These are phyloP conservation scores for Petaurus breviceps DNA, from an alignment of 2,113 vertebrate species.

Conservation along the genomic window DNA sequence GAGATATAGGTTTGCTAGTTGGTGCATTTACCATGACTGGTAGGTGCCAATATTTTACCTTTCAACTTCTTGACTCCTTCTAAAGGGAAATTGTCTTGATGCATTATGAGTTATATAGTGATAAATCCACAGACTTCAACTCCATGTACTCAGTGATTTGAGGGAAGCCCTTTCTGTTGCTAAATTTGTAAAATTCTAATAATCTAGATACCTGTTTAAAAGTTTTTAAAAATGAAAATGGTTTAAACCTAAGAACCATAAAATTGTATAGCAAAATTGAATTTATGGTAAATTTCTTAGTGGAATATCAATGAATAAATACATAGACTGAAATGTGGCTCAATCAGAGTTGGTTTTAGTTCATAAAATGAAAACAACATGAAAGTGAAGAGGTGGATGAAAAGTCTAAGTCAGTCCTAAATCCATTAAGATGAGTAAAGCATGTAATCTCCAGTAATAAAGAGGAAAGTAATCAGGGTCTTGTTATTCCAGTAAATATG, in stretches of 20 bases:
- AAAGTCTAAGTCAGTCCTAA: not conserved
- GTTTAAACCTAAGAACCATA: not conserved
- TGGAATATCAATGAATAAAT: not conserved
- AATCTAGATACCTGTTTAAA: slow-evolving; percentile 21
- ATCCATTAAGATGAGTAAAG: not conserved
- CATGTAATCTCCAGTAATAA: not conserved
- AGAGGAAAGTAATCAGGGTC: not conserved
- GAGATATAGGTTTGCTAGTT: slow-evolving; percentile 96
- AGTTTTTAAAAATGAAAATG: slow-evolving; percentile 14
- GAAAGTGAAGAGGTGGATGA: not conserved
- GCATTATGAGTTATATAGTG: slow-evolving; percentile 21
- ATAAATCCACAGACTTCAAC: slow-evolving; percentile 39
- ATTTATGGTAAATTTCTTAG: not conserved
- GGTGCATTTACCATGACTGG: slow-evolving; percentile 99
- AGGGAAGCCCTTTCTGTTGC: not conserved
- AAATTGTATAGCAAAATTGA: slow-evolving; percentile 11
- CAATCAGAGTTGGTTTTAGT: not conserved
- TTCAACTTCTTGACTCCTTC: slow-evolving; percentile 47
- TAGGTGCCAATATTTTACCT: slow-evolving; percentile 76
- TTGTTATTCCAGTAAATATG: not conserved
- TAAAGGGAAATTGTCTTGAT: not conserved
- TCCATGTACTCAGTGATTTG: not conserved
- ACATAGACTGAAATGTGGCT: not conserved
- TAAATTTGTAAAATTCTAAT: not conserved
- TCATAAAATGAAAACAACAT: not conserved